Base-by-base conservation (phyloP, 2,888 invertebrate genomes). In the Alloplasta piceator region DNA sequence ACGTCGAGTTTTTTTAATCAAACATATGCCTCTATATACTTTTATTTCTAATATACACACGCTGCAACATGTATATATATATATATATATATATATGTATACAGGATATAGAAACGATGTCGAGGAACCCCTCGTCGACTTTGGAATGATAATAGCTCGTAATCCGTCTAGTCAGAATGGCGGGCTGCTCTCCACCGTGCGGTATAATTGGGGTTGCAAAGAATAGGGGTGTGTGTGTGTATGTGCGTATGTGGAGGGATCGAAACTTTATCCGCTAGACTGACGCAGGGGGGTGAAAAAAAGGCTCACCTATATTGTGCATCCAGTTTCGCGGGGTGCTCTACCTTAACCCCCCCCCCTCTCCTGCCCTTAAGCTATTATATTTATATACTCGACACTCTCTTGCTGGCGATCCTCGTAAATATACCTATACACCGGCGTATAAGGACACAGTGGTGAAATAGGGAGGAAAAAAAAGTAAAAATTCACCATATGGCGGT, bases 131-230 rank as follows among this genome's bases (percentile, higher is more conserved):
- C 88, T 89, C 87, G 84, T 86, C 88, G 84, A 88, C 86, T 88
- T 80, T 73, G 85, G 87, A 90, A 90, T 89, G 90, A 91, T 91
- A 90, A 91, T 91, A 86, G 89, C 87, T 87, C 87, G 87, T 91
- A 91, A 91, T 92, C 92, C 88, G 88, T 89, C 89, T 88, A 87
- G 89, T 85, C 86, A 84, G 80, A 81, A 76, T 78, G 82, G 82
- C 85, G 85, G 83, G 85, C 26, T 26, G 83, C 83, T 52, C 12
- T 67, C 56, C 50, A 64, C 84, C 82, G 84, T 83, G 86, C 86
- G 87, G 89, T 88, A 60, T 75, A 88, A 90, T 90, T 87, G 89
- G 88, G 88, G 89, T 87, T 86, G 87, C 88, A 67, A 75, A 68
- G 74, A 78, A 80, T 71, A 70, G 66, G 55, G 64, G 75, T 52